These are phyloP conservation scores for Parochlus steinenii DNA, from an alignment of 2,888 invertebrate species.

Conservation along the genomic window DNA sequence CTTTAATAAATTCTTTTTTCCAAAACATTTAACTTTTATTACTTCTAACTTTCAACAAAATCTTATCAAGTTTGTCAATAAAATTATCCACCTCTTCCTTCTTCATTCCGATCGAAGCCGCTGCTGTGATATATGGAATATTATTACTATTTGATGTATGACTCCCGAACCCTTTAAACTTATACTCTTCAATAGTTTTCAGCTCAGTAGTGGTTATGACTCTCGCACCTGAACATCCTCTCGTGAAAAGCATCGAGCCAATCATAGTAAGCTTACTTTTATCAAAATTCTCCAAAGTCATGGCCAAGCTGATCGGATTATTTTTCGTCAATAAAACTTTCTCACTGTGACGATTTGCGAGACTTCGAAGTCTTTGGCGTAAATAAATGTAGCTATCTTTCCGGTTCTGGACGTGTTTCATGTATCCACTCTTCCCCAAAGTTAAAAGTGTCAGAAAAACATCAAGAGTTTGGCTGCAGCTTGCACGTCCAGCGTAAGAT, in stretches of 20 bases:
- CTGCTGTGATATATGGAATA: conserved; percentile 53
- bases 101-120: conserved; percentile 51
- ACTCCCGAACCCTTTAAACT: conserved; percentile 51
- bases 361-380: conserved; percentile 33
- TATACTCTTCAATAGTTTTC: conserved; percentile 36
- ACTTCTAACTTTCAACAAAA: conserved; percentile 27
- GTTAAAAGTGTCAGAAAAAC: conserved; percentile 59
- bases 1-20: too few relatives aligned
- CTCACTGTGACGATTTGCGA: conserved; percentile 41
- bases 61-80: conserved; percentile 44
- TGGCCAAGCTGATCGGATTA: conserved; percentile 53
- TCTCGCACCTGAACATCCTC: conserved; percentile 56
- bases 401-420: conserved; percentile 38
- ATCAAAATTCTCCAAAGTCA: conserved; percentile 30
- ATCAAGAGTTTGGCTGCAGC: conserved; percentile 51
- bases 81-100: conserved; percentile 50
- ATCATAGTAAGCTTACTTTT: conserved; percentile 38
- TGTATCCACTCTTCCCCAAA: conserved; percentile 47
- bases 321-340: conserved; percentile 39
- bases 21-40: conserved; percentile 3
- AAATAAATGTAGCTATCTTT: conserved; percentile 44
- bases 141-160: conserved; percentile 41
- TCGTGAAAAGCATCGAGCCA: conserved; percentile 54
- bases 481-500: conserved; percentile 60
- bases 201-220: conserved; percentile 37